phyloP scores from a whole-genome alignment of 1,140 invertebrate genomes.

The Bombus superbus region DNA sequence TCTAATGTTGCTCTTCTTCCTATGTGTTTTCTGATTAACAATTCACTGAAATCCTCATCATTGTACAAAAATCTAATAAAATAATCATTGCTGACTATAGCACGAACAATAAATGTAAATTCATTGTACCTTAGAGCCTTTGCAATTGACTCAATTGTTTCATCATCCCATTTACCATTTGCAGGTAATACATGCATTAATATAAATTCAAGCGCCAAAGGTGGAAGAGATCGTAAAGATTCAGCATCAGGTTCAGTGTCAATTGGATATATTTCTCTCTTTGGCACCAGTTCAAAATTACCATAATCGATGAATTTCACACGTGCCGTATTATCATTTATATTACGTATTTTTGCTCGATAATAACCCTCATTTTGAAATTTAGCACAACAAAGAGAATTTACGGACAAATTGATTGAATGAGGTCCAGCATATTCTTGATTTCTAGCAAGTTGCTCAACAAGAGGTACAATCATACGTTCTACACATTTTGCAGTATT shows the following conservation, averaged over 20 bases:
- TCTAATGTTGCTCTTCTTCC: constrained; percentile 37
- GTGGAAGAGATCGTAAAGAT: constrained; percentile 81
- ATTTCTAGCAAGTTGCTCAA: constrained; percentile 81
- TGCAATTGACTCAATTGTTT: constrained; percentile 81
- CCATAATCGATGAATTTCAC: constrained; percentile 90
- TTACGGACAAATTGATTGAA: constrained; percentile 78
- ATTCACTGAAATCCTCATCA: constrained; percentile 70
- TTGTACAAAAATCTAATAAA: constrained; percentile 70
- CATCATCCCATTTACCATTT: constrained; percentile 81
- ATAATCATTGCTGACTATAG: constrained; percentile 62
- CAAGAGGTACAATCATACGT: constrained; percentile 80
- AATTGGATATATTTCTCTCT: constrained; percentile 84
- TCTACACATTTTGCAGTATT: constrained; percentile 83
- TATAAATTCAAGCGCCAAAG: constrained; percentile 84
- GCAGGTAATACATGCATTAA: constrained; percentile 82
- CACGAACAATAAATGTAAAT: constrained; percentile 78
- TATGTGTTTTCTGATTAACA: constrained; percentile 60
- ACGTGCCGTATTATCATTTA: constrained; percentile 81
- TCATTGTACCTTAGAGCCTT: constrained; percentile 82
- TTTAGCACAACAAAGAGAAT: constrained; percentile 85
- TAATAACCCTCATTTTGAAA: constrained; percentile 86
- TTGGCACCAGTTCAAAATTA: constrained; percentile 84
- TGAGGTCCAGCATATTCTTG: constrained; percentile 71
- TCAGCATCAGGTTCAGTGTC: constrained; percentile 81
- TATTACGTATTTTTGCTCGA: constrained; percentile 83